Evolutionary conservation across 2,797 vertebrate genomes (phyloP).

Genomic region (Gila robusta): DNA sequence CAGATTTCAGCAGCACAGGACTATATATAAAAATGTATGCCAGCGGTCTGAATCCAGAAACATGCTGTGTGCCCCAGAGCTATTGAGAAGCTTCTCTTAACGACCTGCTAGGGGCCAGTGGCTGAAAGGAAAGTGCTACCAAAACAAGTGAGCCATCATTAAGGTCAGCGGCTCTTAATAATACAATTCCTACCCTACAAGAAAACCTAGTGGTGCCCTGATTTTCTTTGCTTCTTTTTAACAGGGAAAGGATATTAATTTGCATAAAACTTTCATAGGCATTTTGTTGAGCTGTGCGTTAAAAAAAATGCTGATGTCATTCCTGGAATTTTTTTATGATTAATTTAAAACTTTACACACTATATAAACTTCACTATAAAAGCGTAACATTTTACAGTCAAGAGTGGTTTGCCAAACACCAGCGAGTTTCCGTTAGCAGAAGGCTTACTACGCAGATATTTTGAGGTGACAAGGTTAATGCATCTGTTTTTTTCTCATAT

Average conservation of each 20-base stretch:
- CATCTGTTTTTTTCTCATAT: slow-evolving; percentile 51
- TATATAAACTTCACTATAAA: not conserved
- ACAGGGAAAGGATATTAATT: not conserved
- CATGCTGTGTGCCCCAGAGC: slow-evolving; percentile 45
- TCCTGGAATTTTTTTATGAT: not conserved
- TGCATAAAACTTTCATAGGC: slow-evolving; percentile 17
- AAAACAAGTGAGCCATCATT: slow-evolving; percentile 54
- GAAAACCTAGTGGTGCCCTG: slow-evolving; percentile 17
- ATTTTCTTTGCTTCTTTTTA: slow-evolving; percentile 14
- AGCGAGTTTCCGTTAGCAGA: slow-evolving; percentile 28
- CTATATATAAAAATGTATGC: slow-evolving; percentile 42
- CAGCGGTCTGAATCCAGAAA: slow-evolving; percentile 33
- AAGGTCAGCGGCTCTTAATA: slow-evolving; percentile 36
- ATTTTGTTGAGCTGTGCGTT: not conserved
- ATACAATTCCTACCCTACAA: slow-evolving; percentile 23
- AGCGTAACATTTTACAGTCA: not conserved
- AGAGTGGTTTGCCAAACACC: not conserved
- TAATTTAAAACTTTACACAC: slow-evolving; percentile 16
- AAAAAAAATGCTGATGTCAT: not conserved
- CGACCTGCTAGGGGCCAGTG: slow-evolving; percentile 32
- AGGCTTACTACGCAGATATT: slow-evolving; percentile 45
- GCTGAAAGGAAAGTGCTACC: slow-evolving; percentile 36
- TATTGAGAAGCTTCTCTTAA: slow-evolving; percentile 28
- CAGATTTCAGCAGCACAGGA: slow-evolving; percentile 32
- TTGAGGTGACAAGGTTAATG: slow-evolving; percentile 60